Evolutionary conservation across 1,140 invertebrate species (phyloP), one percentile per base, ranked within the genome.

Genomic region (Trichonephila clavipes): DNA sequence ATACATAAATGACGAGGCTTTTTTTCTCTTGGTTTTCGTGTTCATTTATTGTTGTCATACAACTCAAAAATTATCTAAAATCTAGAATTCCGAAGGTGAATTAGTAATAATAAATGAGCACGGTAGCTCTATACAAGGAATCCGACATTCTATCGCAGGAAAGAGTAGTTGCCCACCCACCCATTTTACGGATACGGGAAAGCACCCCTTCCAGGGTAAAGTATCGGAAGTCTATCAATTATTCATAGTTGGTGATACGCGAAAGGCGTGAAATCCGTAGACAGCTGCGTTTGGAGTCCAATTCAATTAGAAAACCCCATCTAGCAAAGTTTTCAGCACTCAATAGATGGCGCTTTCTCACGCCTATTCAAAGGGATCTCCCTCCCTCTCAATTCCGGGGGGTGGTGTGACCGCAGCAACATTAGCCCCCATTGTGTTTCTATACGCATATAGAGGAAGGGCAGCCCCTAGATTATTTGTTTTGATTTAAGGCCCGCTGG

Each of bases 231-330:
- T 94, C 62, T 59, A 94, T 94, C 93, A 94, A 90, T 94, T 94
- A 94, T 94, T 94, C 93, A 94, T 94, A 94, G 72, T 83, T 94
- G 88, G 77, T 85, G 77, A 94, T 90, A 87, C 85, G 87, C 72
- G 85, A 90, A 90, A 90, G 88, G 93, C 93, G 88, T 94, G 93
- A 94, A 94, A 94, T 94, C 81, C 87, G 92, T 72, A 83, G 34
- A 24, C 85, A 44, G 40, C 64, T 89, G 40, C 64, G 62, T 77
- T 51, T 58, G 24, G 40, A 72, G 61, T 72, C 83, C 64, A 64
- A 93, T 93, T 93, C 92, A 93, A 93, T 93, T 88, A 93, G 86
- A 69, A 58, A 90, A 24, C 83, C 24, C 82, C 21, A 59, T 91
- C 51, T 51, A 51, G 51, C 61, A 2, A 24, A n/a, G 66, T 64